A percentile compares a stretch with the other conserved stretches of the same genome.
phyloP scores from a whole-genome alignment of 2,888 invertebrate genomes.

The Idaea biselata region DNA sequence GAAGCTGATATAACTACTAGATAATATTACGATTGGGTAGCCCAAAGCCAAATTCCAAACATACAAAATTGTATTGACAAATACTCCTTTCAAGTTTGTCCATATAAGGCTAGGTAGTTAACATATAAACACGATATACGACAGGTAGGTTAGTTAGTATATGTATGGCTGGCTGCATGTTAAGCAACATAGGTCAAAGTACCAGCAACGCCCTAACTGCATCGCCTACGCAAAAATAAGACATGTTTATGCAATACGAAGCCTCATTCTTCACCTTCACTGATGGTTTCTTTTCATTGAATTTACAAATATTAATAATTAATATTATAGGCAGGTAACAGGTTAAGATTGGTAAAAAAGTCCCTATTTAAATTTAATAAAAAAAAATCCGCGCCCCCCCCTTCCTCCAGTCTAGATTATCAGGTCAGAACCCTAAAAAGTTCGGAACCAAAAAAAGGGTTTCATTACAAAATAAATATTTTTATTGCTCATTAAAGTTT shows the following conservation, averaged over 20 bases:
- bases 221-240: conserved; percentile 30
- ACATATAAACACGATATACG: conserved; percentile 21
- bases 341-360: too few species aligned
- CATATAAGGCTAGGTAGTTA: conserved; percentile 19
- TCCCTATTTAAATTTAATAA: too few species aligned
- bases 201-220: conserved; percentile 25
- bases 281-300: conserved; percentile 3
- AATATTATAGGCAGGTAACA: too few species aligned
- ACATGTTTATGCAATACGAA: conserved; percentile 28
- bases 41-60: too few species aligned
- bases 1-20: too few species aligned
- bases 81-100: conserved; percentile 16
- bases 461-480: too few species aligned
- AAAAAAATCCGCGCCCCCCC: too few species aligned
- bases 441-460: too few species aligned
- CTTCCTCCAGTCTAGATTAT: too few species aligned
- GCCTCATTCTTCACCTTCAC: conserved; percentile 2
- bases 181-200: conserved; percentile 31
- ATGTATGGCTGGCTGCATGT: not conserved
- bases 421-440: too few species aligned
- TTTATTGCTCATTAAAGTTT: too few species aligned
- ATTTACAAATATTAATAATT: not conserved
- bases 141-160: conserved; percentile 16
- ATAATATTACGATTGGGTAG: too few species aligned
- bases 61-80: not conserved